Base-by-base conservation (phyloP, 2,888 invertebrate species). In the Drosophila subquinaria region DNA sequence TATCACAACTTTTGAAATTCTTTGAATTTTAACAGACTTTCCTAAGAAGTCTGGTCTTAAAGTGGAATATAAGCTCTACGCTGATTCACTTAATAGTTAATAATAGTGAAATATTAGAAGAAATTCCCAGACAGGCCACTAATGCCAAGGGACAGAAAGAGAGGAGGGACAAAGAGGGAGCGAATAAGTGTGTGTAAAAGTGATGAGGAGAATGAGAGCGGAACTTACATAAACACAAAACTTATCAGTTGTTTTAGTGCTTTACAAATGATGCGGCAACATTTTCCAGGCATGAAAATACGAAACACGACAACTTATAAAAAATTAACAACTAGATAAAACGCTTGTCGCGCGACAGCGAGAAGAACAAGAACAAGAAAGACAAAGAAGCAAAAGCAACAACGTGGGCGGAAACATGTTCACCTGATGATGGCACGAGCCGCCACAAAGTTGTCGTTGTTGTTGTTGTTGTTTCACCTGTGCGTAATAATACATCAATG, bases 241-340 rank as follows among this genome's bases (percentile, higher is more conserved):
- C 60, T 73, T 77, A 81, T 83, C 81, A 64, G 66, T 64, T 48
- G 60, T 63, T 76, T 80, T 85, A 81, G 51, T 76, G 67, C 59
- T 43, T 66, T 65, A 61, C 82, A 81, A 84, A 81, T 79, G 76
- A 78, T 76, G 84, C 73, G 62, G 66, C 64, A 69, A 56, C 74
- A 70, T 67, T 67, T 78, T 64, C 40, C 47, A 59, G 42, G 50
- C 33, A 61, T 48, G 30, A 40, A 17, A 33, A 45, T 42, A 40
- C 33, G 30, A 30, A 69, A 71, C 73, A 84, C 82, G 71, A 87
- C 76, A 71, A 67, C 59, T 60, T 74, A 76, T 71, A 89, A 81
- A 74, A 81, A 86, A 78, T 76, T 68, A 82, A 82, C 72, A 79
- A 36, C 68, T 64, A 79, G 80, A 74, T 85, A 89, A 87, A 82